phyloP scores from a whole-genome alignment of 2,113 vertebrate genomes.

The Oncorhynchus masou region DNA sequence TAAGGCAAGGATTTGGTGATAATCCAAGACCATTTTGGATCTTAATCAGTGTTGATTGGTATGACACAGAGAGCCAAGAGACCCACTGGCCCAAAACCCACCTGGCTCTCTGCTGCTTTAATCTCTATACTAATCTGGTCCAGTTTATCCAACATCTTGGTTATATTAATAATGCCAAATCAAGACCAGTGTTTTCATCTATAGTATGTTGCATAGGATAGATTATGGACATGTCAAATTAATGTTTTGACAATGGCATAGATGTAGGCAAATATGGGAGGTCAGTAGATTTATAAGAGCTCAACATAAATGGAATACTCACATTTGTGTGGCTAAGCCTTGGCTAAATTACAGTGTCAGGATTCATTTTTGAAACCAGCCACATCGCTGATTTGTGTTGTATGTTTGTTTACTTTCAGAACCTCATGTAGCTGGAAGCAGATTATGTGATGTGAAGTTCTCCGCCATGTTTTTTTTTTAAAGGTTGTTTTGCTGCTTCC shows the following conservation, averaged over 20 bases:
- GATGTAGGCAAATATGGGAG: neutral
- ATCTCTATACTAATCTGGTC: too few species aligned
- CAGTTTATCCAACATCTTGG: neutral
- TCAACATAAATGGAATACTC: neutral
- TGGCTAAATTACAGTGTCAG: neutral
- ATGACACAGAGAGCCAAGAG: neutral
- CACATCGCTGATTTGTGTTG: constrained; percentile 1
- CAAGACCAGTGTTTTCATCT: neutral
- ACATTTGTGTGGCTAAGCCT: neutral
- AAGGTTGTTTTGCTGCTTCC: constrained; percentile 18
- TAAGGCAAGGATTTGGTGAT: too few species aligned
- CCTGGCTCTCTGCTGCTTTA: neutral
- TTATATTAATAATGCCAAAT: neutral
- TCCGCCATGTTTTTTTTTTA: neutral
- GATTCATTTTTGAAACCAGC: neutral
- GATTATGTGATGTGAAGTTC: constrained; percentile 26
- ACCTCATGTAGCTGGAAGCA: constrained; percentile 49
- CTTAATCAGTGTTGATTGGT: constrained; percentile 1
- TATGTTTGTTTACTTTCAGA: constrained; percentile 52
- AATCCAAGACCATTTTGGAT: neutral
- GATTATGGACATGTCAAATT: neutral
- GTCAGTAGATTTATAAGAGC: neutral
- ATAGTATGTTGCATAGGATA: neutral
- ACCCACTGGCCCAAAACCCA: neutral
- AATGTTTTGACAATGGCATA: neutral